Percentiles rank a stretch among this genome's conserved stretches.
These are phyloP conservation scores for Callaeas wilsoni DNA, from an alignment of 2,113 vertebrate species.

Conservation along the genomic window DNA sequence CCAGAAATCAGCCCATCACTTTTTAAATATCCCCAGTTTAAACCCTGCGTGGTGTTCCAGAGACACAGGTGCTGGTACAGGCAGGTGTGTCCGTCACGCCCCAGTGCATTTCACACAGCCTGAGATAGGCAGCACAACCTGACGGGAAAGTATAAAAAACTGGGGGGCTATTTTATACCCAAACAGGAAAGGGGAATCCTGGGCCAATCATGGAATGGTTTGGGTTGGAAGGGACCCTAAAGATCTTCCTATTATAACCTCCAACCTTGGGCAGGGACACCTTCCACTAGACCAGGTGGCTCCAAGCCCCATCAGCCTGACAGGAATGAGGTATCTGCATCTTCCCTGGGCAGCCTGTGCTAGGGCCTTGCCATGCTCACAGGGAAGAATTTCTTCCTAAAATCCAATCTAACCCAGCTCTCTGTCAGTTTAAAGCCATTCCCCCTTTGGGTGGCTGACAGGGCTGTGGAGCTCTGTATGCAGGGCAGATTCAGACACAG, in stretches of 20 bases:
- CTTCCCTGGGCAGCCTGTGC: background rate
- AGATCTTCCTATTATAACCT: background rate
- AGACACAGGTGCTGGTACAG: fast-evolving
- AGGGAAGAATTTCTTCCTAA: background rate
- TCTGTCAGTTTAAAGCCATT: background rate
- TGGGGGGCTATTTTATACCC: background rate
- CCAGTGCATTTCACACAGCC: background rate
- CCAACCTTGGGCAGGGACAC: background rate
- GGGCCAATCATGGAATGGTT: background rate
- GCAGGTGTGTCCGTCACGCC: fast-evolving
- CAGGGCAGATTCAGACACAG: background rate
- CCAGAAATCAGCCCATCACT: fast-evolving
- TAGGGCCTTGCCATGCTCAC: fast-evolving
- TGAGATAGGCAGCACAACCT: background rate
- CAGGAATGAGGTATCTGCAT: background rate
- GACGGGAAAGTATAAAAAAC: background rate
- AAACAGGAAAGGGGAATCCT: background rate
- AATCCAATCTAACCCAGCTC: background rate
- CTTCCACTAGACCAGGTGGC: background rate
- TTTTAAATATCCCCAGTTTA: background rate
- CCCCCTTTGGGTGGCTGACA: background rate
- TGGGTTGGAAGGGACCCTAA: background rate
- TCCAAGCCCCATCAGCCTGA: background rate
- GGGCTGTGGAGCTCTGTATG: background rate
- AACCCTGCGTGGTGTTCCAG: fast-evolving